Base-by-base conservation (phyloP, 2,888 invertebrate species). In the Tenthredo livida region DNA sequence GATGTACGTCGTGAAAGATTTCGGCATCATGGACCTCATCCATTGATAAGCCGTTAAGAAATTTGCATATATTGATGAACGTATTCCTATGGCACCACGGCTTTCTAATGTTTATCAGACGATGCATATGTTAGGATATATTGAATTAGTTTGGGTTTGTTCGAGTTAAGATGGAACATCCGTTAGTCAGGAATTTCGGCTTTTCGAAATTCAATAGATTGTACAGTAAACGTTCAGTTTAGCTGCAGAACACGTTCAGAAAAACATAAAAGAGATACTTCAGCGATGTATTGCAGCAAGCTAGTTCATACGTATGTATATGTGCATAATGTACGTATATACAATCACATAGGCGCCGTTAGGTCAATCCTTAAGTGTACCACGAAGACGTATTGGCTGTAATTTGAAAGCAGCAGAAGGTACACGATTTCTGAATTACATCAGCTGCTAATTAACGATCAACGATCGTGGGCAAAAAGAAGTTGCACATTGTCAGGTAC, bases 361-460 rank as follows among this genome's bases (percentile, higher is more conserved):
- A 80, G 80, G 40, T 80, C 80, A 40, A 80, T 58, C 80, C 80
- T 80, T 40, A 65, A 80, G 80, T 54, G 80, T 80, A 65, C 77
- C 65, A 61, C 80, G 77, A 77, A 80, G 80, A 65, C 65, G 67
- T 83, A 70, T 83, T 50, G 83, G 21, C 6, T 83, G 83, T 83
- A 83, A 83, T 83, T 83, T 83, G 83, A 83, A 83, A 83, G 83
- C 83, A 83, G 67, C 47, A 83, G 83, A 67, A 83, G 67, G 83
- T 40, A 83, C 83, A 83, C 67, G 83, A 83, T 83, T 83, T 83
- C 83, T 83, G 83, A 83, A 83, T 83, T 83, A 83, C 83, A 83
- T 83, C 83, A 83, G 83, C 84, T 86, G 87, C 89, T 89, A 89
- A 89, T 89, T 90, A 89, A 90, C 89, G 89, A 89, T 89, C 90